These are phyloP conservation scores for Regulus satrapa DNA, from an alignment of 2,113 vertebrate genomes.

Conservation along the genomic window DNA sequence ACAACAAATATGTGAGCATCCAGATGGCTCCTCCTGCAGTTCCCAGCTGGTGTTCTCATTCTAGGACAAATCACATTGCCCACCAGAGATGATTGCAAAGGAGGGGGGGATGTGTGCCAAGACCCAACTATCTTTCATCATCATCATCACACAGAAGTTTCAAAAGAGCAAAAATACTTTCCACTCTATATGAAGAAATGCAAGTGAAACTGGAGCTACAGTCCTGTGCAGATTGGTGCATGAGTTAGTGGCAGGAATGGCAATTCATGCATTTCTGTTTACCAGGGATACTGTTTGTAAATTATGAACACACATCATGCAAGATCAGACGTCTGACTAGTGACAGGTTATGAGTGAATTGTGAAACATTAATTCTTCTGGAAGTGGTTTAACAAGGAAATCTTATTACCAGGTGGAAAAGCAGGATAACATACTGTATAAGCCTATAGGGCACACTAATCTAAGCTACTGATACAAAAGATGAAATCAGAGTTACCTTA, in stretches of 20 bases:
- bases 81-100: not conserved
- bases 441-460: not conserved
- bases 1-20: not conserved
- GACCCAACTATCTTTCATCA: not conserved
- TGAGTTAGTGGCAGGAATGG: not conserved
- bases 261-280: not conserved
- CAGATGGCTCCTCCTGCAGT: not conserved
- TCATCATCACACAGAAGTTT: not conserved
- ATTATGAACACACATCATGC: not conserved
- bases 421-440: not conserved
- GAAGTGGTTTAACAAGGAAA: not conserved
- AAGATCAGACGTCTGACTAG: not conserved
- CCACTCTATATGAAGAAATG: not conserved
- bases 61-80: not conserved
- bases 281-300: not conserved
- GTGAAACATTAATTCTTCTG: not conserved
- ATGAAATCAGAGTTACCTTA: not conserved
- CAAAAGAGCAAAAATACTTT: not conserved
- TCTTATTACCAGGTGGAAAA: not conserved
- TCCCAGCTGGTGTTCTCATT: not conserved
- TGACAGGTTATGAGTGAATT: not conserved
- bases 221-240: not conserved
- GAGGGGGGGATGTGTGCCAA: fast-evolving
- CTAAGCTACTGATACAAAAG: not conserved
- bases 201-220: not conserved